Conservation (phyloP, 2,113 vertebrate genomes). For the Daphoenositta chrysoptera region DNA sequence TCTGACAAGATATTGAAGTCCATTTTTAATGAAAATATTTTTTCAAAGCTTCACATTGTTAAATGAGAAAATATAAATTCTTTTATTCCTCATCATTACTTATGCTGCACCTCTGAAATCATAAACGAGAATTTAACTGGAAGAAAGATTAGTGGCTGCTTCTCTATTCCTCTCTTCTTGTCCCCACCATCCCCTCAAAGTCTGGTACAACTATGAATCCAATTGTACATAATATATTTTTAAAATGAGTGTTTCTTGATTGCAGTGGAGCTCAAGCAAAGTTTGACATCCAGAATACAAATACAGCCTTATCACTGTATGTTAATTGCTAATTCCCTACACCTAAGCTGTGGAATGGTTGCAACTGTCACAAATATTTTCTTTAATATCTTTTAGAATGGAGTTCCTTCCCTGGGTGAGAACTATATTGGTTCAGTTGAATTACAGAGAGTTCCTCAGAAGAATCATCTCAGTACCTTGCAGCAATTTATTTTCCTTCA, state of each 20-base stretch:
- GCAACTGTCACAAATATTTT: background rate
- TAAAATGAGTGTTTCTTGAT: background rate
- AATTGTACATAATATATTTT: background rate
- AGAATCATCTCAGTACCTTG: background rate
- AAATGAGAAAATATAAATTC: background rate
- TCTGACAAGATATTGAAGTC: background rate
- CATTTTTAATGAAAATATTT: background rate
- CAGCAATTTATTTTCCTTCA: background rate
- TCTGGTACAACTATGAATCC: background rate
- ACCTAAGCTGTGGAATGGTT: background rate
- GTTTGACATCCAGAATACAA: background rate
- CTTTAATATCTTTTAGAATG: background rate
- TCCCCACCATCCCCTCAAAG: accelerated
- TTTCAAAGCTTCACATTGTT: background rate
- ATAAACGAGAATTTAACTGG: background rate
- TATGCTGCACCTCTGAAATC: background rate
- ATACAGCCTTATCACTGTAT: background rate
- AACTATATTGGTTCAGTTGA: background rate
- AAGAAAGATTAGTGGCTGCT: background rate
- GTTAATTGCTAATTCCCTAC: background rate
- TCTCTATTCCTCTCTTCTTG: background rate
- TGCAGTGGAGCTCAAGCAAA: background rate
- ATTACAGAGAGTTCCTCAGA: background rate
- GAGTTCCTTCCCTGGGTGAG: background rate
- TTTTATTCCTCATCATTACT: background rate